A percentile compares a stretch with the other conserved stretches of the same genome.
phyloP scores from a whole-genome alignment of 1,140 invertebrate genomes.

The Leptoteleia sp. region DNA sequence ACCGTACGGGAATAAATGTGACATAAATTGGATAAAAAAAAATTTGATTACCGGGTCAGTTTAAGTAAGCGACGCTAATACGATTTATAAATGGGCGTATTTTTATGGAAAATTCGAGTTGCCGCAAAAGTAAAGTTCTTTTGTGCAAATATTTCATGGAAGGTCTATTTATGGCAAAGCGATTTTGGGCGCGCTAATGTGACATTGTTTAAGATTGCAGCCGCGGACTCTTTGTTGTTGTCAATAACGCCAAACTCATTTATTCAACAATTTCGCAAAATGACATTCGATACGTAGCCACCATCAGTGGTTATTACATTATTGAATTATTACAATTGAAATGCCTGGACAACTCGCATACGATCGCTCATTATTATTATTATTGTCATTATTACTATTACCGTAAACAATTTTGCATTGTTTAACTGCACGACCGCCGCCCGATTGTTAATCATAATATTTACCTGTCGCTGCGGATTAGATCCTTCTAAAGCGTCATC shows the following conservation, averaged over 20 bases:
- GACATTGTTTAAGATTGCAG: too few relatives aligned
- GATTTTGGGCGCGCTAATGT: too few relatives aligned
- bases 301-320: slow-evolving; percentile 40
- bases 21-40: too few relatives aligned
- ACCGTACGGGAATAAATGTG: too few relatives aligned
- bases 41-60: too few relatives aligned
- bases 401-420: slow-evolving; percentile 23
- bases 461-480: neutral
- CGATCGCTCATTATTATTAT: slow-evolving; percentile 13
- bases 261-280: slow-evolving; percentile 23
- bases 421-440: neutral
- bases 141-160: too few relatives aligned
- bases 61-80: too few relatives aligned
- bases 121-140: too few relatives aligned
- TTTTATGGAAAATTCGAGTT: too few relatives aligned
- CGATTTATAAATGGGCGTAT: too few relatives aligned
- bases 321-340: slow-evolving; percentile 37
- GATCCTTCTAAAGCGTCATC: too few relatives aligned
- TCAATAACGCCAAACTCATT: slow-evolving; percentile 20
- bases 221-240: slow-evolving; percentile 20
- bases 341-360: slow-evolving; percentile 17
- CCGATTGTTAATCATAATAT: slow-evolving; percentile 19
- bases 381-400: slow-evolving; percentile 44
- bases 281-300: slow-evolving; percentile 38
- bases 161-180: too few relatives aligned